A percentile compares a stretch with the other conserved stretches of the same genome.
Conservation (phyloP, 1,140 invertebrate genomes). For the Penaeus chinensis region DNA sequence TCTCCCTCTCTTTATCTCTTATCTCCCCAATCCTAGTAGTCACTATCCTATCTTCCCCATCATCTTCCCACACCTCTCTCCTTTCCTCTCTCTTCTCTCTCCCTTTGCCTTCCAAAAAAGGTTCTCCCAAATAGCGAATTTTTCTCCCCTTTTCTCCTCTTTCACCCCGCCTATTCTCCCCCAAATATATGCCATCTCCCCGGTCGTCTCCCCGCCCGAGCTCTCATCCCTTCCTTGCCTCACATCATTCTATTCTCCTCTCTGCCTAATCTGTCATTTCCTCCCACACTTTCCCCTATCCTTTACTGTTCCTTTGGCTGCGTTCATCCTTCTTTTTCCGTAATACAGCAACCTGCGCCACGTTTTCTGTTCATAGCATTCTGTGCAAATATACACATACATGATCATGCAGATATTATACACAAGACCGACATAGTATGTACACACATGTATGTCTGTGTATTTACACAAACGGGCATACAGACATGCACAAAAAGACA, state of each 20-base stretch:
- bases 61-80: neutral
- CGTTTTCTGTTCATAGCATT: neutral
- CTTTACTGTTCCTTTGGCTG: too few species aligned
- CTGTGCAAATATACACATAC: neutral
- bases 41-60: neutral
- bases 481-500: neutral
- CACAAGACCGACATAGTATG: neutral
- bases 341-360: neutral
- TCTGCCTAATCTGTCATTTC: too few species aligned
- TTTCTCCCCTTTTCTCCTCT: too few species aligned
- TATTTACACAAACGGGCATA: neutral
- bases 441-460: too few species aligned
- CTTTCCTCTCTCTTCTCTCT: neutral
- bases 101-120: too few species aligned
- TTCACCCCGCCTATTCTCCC: too few species aligned
- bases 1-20: slow-evolving; percentile 19
- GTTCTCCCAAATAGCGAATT: too few species aligned
- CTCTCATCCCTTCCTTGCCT: too few species aligned
- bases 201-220: too few species aligned
- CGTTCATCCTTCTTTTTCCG: neutral
- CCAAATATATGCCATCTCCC: too few species aligned
- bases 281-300: too few species aligned
- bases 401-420: neutral
- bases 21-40: neutral
- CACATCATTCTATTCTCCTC: too few species aligned